These are phyloP conservation scores for Frankliniella fusca DNA, from an alignment of 2,888 invertebrate genomes.

Conservation along the genomic window DNA sequence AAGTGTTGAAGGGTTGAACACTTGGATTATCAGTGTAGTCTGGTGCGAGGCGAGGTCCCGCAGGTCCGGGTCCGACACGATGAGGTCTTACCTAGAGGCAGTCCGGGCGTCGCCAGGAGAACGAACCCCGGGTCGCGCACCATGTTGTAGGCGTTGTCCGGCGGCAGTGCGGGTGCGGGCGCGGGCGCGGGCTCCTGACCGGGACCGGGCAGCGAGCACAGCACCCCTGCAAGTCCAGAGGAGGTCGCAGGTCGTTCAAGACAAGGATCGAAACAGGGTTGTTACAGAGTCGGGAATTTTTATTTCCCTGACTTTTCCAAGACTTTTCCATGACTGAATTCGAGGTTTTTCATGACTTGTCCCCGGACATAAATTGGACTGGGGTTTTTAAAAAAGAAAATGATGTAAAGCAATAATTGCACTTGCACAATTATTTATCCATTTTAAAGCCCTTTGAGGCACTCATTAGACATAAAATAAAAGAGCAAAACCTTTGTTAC, in stretches of 20 bases:
- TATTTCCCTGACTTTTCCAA: too few relatives aligned
- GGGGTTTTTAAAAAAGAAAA: too few relatives aligned
- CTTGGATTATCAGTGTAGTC: too few relatives aligned
- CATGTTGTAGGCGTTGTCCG: not conserved
- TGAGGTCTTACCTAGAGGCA: not conserved
- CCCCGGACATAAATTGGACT: not conserved
- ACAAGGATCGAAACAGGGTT: not conserved
- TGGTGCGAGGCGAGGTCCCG: not conserved
- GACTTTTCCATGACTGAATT: too few relatives aligned
- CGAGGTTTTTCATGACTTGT: too few relatives aligned
- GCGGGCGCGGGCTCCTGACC: not conserved
- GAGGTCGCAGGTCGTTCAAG: not conserved
- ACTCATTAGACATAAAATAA: too few relatives aligned
- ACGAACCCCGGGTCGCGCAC: conserved; percentile 3
- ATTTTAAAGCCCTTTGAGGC: too few relatives aligned
- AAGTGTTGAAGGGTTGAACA: too few relatives aligned
- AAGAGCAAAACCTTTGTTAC: too few relatives aligned
- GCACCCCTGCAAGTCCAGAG: not conserved
- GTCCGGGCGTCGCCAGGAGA: not conserved
- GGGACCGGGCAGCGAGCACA: not conserved
- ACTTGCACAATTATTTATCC: too few relatives aligned
- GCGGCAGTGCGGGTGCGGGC: not conserved
- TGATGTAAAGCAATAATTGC: too few relatives aligned
- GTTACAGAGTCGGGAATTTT: too few relatives aligned
- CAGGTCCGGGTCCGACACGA: not conserved